Evolutionary conservation across 2,797 vertebrate genomes (phyloP).

Genomic region (Thaleichthys pacificus): DNA sequence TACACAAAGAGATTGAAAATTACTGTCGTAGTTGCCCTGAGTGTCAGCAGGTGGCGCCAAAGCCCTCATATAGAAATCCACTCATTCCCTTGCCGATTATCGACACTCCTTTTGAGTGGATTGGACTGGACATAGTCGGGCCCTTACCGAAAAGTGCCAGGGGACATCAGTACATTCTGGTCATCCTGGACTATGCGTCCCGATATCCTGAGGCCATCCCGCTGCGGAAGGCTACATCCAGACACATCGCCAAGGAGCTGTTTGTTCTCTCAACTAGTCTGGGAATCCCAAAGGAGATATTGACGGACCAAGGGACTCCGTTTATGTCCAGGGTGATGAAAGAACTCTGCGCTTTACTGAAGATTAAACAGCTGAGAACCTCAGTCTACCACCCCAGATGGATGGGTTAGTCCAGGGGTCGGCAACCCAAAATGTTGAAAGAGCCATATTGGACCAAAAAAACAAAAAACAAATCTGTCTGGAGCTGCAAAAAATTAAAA

Average conservation of each 20-base stretch:
- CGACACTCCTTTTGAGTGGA: conserved; percentile 8
- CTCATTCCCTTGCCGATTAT: conserved; percentile 8
- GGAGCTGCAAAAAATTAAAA: too few species aligned
- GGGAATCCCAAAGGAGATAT: conserved; percentile 6
- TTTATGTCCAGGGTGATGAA: conserved; percentile 6
- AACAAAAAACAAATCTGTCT: too few species aligned
- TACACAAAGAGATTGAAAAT: background rate
- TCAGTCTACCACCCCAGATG: background rate
- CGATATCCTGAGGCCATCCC: conserved; percentile 4
- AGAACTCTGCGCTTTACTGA: background rate
- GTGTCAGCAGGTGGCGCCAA: background rate
- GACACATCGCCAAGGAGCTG: conserved; percentile 1
- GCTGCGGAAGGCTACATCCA: background rate
- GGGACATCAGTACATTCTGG: conserved; percentile 1
- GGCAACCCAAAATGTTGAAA: too few species aligned
- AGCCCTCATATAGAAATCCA: background rate
- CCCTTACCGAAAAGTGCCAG: background rate
- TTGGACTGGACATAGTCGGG: conserved; percentile 5
- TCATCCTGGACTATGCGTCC: background rate
- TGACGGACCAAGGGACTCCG: conserved; percentile 8
- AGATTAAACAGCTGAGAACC: conserved; percentile 9
- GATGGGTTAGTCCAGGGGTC: too few species aligned
- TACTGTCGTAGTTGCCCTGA: background rate
- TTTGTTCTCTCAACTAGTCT: conserved; percentile 14
- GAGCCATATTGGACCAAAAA: too few species aligned